Evolutionary conservation across 2,888 invertebrate genomes (phyloP), one percentile per base, ranked within the genome.

Genomic region (Sarcophaga caerulescens): DNA sequence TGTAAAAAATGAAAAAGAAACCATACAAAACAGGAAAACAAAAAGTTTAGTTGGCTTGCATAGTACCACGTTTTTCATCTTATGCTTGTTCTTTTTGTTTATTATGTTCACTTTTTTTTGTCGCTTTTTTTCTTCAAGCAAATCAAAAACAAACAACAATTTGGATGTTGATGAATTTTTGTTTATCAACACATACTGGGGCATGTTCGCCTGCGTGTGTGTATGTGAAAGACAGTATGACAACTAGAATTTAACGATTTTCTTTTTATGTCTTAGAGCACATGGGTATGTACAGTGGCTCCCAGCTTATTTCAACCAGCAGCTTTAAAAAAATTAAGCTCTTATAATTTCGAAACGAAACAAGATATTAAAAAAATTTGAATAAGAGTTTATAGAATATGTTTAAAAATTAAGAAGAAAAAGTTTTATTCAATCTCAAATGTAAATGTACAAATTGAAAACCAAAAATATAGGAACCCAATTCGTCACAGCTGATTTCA

Each of bases 41-140:
- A 74, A 65, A 74, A 84, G 35, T 81, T 81, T 81, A 44, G 47
- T 83, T 77, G 57, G 68, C 47, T 82, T 74, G 17, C 17, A 52
- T 52, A 14, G 17, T 35, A 35, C 35, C 35, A 35, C 35, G 35
- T 35, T 35, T 35, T 35, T 35, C 35, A 35, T 35, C 52, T 52
- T 52, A 14, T 14, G 1, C 12, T 52, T 52, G 12, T 14, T 52
- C 52, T 17, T 52, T 12, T 52, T 52, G 14, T 52, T 52, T 52
- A 52, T 47, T 52, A 52, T 52, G 52, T 52, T 52, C 52, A 52
- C 17, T 52, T 52, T 52, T 52, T 52, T 14, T 52, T 12, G 2
- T 47, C 14, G 1, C 1, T 52, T 52, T 52, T 52, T 47, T 14
- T 14, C 14, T 47, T 52, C 17, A 52, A 14, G 52, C 52, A 52